phyloP scores from a whole-genome alignment of 64 coral and sea anemone genomes.

The Cladopsammia gracilis region DNA sequence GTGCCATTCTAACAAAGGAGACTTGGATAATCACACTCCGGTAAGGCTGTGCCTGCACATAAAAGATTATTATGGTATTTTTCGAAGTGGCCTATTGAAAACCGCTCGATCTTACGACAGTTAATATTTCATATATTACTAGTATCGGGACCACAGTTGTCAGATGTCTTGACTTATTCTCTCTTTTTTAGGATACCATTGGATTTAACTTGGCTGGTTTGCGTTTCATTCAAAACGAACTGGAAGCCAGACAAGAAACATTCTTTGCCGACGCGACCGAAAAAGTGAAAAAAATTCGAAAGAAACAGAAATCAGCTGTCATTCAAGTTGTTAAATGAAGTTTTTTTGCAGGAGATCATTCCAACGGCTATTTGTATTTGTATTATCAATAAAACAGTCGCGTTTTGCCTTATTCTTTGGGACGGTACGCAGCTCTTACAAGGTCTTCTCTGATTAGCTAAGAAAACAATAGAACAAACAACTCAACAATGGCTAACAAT shows the following conservation, averaged over 20 bases:
- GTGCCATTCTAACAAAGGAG: too few species aligned
- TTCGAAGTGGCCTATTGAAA: too few species aligned
- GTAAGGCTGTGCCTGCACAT: too few species aligned
- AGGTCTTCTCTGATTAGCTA: too few species aligned
- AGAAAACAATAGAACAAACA: too few species aligned
- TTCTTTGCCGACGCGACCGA: constrained; percentile 92
- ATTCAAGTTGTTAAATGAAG: constrained; percentile 39
- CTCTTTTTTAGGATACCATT: constrained; percentile 74
- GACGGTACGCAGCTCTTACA: too few species aligned
- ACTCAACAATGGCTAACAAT: too few species aligned
- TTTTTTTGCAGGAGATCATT: neutral
- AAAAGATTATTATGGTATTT: too few species aligned
- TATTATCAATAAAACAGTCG: neutral
- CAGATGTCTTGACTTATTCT: neutral
- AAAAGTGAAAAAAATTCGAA: constrained; percentile 89
- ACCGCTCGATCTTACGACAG: too few species aligned
- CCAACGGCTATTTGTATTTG: neutral
- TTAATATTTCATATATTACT: too few species aligned
- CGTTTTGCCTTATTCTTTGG: too few species aligned
- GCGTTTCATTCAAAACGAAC: constrained; percentile 83
- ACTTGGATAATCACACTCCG: too few species aligned
- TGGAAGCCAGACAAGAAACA: constrained; percentile 80
- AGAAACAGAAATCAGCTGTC: constrained; percentile 80
- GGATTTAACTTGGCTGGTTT: constrained; percentile 94
- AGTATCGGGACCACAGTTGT: neutral